These are phyloP conservation scores for Didymodactylos carnosus DNA, from an alignment of 2,888 invertebrate genomes.

Conservation along the genomic window DNA sequence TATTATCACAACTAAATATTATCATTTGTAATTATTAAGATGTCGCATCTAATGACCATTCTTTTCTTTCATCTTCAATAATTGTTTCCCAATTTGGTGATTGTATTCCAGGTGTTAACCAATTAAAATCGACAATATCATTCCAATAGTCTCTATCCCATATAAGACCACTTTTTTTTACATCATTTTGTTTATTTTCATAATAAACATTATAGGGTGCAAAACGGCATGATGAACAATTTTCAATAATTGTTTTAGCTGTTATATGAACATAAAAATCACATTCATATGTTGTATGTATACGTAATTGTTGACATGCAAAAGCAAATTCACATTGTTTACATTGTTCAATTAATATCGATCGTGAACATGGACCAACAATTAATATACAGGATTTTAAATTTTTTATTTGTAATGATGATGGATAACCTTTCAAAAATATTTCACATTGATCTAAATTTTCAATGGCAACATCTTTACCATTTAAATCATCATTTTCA, in stretches of 20 bases:
- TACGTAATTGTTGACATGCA: conserved; percentile 74
- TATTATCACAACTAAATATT: no score
- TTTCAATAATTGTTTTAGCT: conserved; percentile 79
- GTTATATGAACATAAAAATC: conserved; percentile 75
- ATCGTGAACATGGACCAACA: conserved; percentile 69
- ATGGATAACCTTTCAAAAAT: conserved; percentile 57
- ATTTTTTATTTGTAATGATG: conserved; percentile 62
- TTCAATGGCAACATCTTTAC: conserved; percentile 41
- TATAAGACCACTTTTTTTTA: conserved; percentile 28
- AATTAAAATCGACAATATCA: conserved; percentile 76
- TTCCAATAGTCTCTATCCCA: conserved; percentile 57
- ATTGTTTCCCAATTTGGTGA: conserved; percentile 40
- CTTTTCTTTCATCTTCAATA: conserved; percentile 21
- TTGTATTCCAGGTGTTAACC: conserved; percentile 62
- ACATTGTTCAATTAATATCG: conserved; percentile 69
- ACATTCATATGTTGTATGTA: conserved; percentile 57
- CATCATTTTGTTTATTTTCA: conserved; percentile 29
- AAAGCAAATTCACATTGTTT: conserved; percentile 54
- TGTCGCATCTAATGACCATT: conserved; percentile 36
- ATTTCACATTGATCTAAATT: conserved; percentile 56
- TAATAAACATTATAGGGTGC: conserved; percentile 67
- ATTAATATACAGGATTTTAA: conserved; percentile 56
- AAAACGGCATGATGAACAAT: conserved; percentile 54
- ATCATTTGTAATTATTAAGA: no score
- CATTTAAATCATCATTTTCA: conserved; percentile 22